Base-by-base conservation (phyloP, 2,888 invertebrate species). In the Diaprepes abbreviatus region DNA sequence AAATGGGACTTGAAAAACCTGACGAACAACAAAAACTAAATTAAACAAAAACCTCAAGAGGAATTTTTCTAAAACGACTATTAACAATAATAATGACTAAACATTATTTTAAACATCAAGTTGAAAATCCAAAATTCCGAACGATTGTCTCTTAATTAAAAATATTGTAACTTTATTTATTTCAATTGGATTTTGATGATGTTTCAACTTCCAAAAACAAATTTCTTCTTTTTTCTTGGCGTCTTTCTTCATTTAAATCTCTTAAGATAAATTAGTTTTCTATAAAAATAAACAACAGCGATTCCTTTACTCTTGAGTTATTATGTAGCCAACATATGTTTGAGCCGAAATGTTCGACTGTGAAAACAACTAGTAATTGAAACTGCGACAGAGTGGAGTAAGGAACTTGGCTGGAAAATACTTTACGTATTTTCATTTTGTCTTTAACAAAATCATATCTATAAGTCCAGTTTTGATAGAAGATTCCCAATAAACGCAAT, bases 231-330 rank as follows among this genome's bases (percentile, higher is more conserved):
- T 24, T 5, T 24, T 24, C 24, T 24, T 5, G 3, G 3, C 24
- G 3, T 24, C 24, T 4, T 24, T 24, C 28, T 50, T 50, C 48
- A 28, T 50, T 28, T 50, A 50, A 50, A 16, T 16, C 14, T 28
- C 12, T 14, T 50, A 50, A 36, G 36, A 38, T 55, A 38, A 55
- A 55, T 55, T 38, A 24, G 21, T 21, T 55, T 35, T 55, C 36
- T 55, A 55, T 55, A 21, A 36, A 55, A 55, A 55, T 55, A 55
- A 55, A 55, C 36, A 50, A 24, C 55, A 14, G 36, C 24, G 55
- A 38, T 38, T 55, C 36, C 24, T 36, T 55, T 36, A 12, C 48
- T 50, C 28, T 50, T 14, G 7, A 12, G 14, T 50, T 14, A 50
- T 50, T 5, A 45, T 45, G 28, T 10, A 50, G 28, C 28, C 14